Percentiles rank a stretch among this genome's conserved stretches.
These are phyloP conservation scores for Mythimna ferrago DNA, from an alignment of 2,888 invertebrate genomes.

Conservation along the genomic window DNA sequence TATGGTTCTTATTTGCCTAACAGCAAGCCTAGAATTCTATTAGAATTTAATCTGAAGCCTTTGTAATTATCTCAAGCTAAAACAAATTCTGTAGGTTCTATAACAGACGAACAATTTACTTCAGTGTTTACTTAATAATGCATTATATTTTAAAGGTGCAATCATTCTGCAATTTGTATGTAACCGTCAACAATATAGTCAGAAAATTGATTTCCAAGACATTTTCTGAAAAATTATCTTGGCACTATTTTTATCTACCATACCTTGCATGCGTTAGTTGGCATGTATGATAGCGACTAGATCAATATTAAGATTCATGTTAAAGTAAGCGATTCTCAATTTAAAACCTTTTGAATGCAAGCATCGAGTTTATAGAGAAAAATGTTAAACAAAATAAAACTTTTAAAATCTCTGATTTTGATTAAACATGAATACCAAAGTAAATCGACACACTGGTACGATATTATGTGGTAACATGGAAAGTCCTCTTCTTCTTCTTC, in stretches of 20 bases:
- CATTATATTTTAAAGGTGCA: constrained; percentile 57
- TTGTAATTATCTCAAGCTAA: constrained; percentile 46
- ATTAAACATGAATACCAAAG: too few species aligned
- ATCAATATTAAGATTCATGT: constrained; percentile 68
- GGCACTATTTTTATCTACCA: constrained; percentile 54
- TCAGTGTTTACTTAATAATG: constrained; percentile 68
- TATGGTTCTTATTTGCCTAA: not conserved
- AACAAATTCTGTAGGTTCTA: constrained; percentile 44
- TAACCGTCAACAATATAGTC: constrained; percentile 39
- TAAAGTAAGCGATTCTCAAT: constrained; percentile 64
- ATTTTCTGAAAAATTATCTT: constrained; percentile 53
- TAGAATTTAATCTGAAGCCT: not conserved
- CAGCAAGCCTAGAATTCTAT: not conserved
- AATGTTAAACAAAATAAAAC: not conserved
- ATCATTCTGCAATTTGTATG: constrained; percentile 37
- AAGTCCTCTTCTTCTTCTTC: too few species aligned
- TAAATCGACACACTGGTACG: not conserved
- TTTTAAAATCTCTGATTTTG: not conserved
- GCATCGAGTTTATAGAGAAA: constrained; percentile 56
- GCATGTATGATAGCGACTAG: constrained; percentile 75
- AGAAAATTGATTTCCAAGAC: constrained; percentile 22
- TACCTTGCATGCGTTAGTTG: constrained; percentile 66
- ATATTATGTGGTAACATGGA: not conserved
- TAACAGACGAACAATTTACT: constrained; percentile 50
- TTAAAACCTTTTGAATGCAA: constrained; percentile 65